Evolutionary conservation across 2,113 vertebrate species (phyloP), one percentile per base, ranked within the genome.

Genomic region (Cacatua alba): DNA sequence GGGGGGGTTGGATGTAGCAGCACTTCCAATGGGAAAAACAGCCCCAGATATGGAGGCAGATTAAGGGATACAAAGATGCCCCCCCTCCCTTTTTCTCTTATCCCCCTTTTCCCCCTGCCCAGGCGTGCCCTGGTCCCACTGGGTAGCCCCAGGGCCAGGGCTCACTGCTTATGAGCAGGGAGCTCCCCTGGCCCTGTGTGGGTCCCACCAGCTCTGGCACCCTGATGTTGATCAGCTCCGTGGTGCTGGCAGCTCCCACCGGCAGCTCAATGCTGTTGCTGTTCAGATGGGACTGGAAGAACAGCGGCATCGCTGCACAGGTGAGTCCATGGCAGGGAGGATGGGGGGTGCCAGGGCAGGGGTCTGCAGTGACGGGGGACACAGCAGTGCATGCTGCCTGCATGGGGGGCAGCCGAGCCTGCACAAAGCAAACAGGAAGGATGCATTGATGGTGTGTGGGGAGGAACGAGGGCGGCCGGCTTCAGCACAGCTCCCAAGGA

Each of bases 71-170:
- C 11, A 35, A 48, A 28, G 25, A 19, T 25, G 7, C 23, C 4
- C 13, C 7, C 18, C 2, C 4, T 1, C 4, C 28, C 26, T 20
- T 9, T 9, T 13, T 52, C 52, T 7, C 9, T 13, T 4, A 5
- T 37, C 41, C 8, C 11, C 15, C 10, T 41, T 4, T 5, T 39
- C 41, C 8, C 11, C 17, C 11, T 2, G 2, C 33, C 33, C 10
- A 2, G 41, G n/a, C 0, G 0, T 4, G 3, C 39, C 28, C 39
- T 15, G 53, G 5, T n/a, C 11, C 33, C 60, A 3, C 3, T 2
- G 4, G 17, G 51, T 55, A 67, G 12, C 46, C 28, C 18, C 9
- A 8, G 68, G n/a, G 59, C 29, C 3, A 1, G 76, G 10, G 0
- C 53, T 62, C 0, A 0, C 33, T 43, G 37, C 39, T 20, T 18